phyloP scores from a whole-genome alignment of 30 jellyfish, hydroid and myxozoan genomes.

The Hydractinia echinata region DNA sequence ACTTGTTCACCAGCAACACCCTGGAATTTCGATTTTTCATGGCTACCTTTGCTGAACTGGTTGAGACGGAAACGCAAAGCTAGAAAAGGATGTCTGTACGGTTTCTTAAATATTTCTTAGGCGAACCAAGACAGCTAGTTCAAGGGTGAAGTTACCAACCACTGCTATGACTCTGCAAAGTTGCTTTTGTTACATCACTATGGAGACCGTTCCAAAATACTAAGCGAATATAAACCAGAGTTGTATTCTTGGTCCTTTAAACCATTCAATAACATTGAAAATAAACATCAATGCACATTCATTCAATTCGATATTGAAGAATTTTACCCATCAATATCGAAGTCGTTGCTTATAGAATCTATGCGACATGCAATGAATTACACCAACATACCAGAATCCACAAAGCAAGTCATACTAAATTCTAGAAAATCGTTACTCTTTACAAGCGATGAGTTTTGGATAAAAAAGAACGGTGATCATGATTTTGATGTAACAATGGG shows the following conservation, averaged over 20 bases:
- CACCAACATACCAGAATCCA: constrained; percentile 32
- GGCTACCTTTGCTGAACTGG: too few species aligned
- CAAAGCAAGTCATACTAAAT: constrained; percentile 30
- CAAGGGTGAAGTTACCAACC: too few species aligned
- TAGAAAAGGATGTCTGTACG: too few species aligned
- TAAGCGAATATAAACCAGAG: too few species aligned
- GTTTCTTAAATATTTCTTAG: too few species aligned
- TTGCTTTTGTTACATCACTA: too few species aligned
- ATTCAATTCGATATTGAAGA: constrained; percentile 47
- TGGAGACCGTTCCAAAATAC: too few species aligned
- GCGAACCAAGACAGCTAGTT: too few species aligned
- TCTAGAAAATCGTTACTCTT: constrained; percentile 48
- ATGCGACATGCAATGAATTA: not conserved
- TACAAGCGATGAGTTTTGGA: constrained; percentile 26
- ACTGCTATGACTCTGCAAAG: too few species aligned
- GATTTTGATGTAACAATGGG: constrained; percentile 56
- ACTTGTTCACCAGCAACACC: too few species aligned
- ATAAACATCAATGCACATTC: constrained; percentile 33
- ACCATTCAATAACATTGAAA: constrained; percentile 36
- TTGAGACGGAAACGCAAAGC: too few species aligned
- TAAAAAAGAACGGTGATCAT: constrained; percentile 19
- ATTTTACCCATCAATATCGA: constrained; percentile 54
- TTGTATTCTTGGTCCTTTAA: not conserved
- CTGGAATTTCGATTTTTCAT: too few species aligned
- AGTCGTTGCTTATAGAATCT: constrained; percentile 25